A percentile compares a stretch with the other conserved stretches of the same genome.
Evolutionary conservation across 2,888 invertebrate genomes (phyloP).

Genomic region (Tetragonisca angustula): DNA sequence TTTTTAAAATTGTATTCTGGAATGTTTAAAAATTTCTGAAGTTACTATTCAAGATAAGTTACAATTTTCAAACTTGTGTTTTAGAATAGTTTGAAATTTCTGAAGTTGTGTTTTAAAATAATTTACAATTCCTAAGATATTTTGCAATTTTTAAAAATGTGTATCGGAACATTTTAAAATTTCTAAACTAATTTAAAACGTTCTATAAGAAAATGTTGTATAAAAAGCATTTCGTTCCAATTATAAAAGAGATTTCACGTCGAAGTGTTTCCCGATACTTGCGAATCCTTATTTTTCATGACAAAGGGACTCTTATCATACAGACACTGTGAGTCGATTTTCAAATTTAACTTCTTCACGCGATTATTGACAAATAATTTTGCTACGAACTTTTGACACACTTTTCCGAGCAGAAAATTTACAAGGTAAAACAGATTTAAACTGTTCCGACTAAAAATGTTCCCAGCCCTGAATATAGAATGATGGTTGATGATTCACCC

Average conservation of each 20-base stretch:
- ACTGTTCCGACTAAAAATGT: slow-evolving; percentile 5
- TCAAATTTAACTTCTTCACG: neutral
- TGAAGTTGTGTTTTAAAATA: too few species aligned
- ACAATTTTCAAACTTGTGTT: too few species aligned
- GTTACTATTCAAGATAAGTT: too few species aligned
- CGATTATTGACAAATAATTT: slow-evolving; percentile 4
- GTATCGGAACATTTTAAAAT: too few species aligned
- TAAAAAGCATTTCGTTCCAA: neutral
- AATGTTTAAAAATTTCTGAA: too few species aligned
- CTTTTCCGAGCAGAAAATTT: neutral
- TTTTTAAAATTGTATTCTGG: too few species aligned
- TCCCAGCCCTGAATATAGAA: neutral
- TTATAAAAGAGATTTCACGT: neutral
- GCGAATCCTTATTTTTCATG: neutral
- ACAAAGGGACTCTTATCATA: neutral
- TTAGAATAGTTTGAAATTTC: too few species aligned
- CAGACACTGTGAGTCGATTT: neutral
- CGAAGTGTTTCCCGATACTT: neutral
- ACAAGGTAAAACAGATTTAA: slow-evolving; percentile 6
- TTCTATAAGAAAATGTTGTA: too few species aligned
- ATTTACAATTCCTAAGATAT: too few species aligned
- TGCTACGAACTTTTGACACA: slow-evolving; percentile 2
- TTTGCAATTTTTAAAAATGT: too few species aligned
- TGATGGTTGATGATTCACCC: neutral
- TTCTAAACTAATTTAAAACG: too few species aligned